Percentiles rank a stretch among this genome's conserved stretches.
Conservation (phyloP, 2,888 invertebrate species). For the Yponomeuta sedellus region DNA sequence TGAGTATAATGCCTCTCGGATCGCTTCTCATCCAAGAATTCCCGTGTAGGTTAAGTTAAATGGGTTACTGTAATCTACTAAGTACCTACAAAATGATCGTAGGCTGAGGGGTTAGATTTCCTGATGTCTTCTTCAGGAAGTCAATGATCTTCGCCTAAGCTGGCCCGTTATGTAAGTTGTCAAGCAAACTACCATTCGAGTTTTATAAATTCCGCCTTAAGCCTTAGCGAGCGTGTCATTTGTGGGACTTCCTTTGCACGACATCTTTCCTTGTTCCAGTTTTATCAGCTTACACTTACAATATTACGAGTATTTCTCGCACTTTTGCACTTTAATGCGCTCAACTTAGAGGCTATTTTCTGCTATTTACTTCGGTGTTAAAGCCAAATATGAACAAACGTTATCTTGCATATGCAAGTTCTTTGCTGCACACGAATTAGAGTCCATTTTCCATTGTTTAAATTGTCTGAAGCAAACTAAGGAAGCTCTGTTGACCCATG, state of each 20-base stretch:
- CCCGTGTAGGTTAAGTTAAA: too few relatives aligned
- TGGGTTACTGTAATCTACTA: too few relatives aligned
- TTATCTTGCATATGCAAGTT: neutral
- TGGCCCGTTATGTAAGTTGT: neutral
- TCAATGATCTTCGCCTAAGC: neutral
- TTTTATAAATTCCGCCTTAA: neutral
- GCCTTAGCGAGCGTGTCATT: neutral
- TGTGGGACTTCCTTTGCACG: conserved; percentile 6
- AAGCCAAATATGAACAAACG: neutral
- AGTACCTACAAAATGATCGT: too few relatives aligned
- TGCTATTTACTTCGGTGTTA: neutral
- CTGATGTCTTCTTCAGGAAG: too few relatives aligned
- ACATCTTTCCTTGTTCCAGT: conserved; percentile 6
- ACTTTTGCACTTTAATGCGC: neutral
- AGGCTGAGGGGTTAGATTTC: too few relatives aligned
- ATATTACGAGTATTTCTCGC: neutral
- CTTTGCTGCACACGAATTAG: neutral
- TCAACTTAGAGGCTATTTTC: neutral
- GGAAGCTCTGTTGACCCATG: neutral
- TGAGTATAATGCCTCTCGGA: too few relatives aligned
- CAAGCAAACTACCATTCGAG: neutral
- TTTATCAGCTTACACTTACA: neutral
- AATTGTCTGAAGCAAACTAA: neutral
- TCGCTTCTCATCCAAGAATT: too few relatives aligned
- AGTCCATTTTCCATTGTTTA: neutral